Base-by-base conservation (phyloP, 2,797 vertebrate genomes). In the Poeciliopsis paucimaculata region DNA sequence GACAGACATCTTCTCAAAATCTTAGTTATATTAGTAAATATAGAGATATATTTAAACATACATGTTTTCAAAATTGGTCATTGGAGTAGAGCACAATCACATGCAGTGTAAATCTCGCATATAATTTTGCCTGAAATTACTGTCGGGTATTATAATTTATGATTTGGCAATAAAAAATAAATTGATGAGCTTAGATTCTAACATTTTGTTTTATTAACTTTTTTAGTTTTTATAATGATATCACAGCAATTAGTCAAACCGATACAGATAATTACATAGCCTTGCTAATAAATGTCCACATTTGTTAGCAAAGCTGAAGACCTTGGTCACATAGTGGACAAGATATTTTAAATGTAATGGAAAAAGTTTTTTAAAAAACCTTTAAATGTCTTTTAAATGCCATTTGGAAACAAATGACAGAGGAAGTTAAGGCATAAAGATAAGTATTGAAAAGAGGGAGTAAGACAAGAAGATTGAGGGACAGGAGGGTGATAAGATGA, bases 291-390 rank as follows among this genome's bases (percentile, higher is more conserved):
- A 81, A 77, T 72, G 31, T 10, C 8, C 49, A 53, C 20, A 23
- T 23, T 53, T 53, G 23, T 8, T 10, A 53, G 49, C 8, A 9
- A 26, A 20, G 49, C 2, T 53, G 49, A 53, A 53, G 23, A 53
- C 49, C 20, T 53, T 53, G 49, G 49, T 10, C 49, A 53, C 1
- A 23, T 53, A 53, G 23, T 34, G 26, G 15, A 18, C 8, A 41
- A 31, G 6, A 0, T 47, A 74, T 72, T 79, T 83, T 74, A 43
- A 84, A 77, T 82, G 41, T 77, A 68, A 28, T 57, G 81, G 78
- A 87, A 43, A 62, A 51, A 9, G 2, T 3, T 0, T 9, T 23
- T 9, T 51, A 23, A 23, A 51, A 23, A 1, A 51, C 20, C 23
- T 51, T 20, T 51, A 51, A 23, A 51, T 51, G 7, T 23, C 7